Percentiles rank a stretch among this genome's conserved stretches.
Evolutionary conservation across 2,888 invertebrate species (phyloP).

Genomic region (Harmothoe impar): DNA sequence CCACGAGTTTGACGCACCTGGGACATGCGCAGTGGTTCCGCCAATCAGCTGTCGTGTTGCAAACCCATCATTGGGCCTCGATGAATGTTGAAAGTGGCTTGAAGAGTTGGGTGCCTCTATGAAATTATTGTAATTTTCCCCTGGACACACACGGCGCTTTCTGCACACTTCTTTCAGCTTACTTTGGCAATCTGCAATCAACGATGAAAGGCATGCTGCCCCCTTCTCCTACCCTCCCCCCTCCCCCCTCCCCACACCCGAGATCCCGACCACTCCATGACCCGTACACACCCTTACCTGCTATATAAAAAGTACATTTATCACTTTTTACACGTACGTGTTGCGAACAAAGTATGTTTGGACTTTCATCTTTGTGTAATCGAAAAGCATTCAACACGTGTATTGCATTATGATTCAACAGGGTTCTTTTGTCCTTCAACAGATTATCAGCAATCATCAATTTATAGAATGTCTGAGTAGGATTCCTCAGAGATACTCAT

Average conservation of each 20-base stretch:
- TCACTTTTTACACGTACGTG: too few species aligned
- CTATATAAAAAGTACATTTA: too few species aligned
- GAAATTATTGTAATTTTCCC: constrained; percentile 28
- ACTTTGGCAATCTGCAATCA: constrained; percentile 26
- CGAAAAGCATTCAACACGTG: too few species aligned
- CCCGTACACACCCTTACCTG: too few species aligned
- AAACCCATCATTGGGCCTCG: constrained; percentile 1
- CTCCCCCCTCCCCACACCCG: background rate
- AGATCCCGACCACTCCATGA: too few species aligned
- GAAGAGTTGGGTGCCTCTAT: background rate
- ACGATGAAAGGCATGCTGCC: background rate
- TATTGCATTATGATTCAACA: too few species aligned
- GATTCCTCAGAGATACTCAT: too few species aligned
- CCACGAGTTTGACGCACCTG: constrained; percentile 16
- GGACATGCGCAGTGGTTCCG: background rate
- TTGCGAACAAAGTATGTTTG: too few species aligned
- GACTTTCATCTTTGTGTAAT: too few species aligned
- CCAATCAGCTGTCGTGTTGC: constrained; percentile 35
- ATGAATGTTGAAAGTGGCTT: constrained; percentile 25
- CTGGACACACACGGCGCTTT: background rate
- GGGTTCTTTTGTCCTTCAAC: too few species aligned
- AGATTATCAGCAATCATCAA: too few species aligned
- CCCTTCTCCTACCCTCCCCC: background rate
- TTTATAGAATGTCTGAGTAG: too few species aligned
- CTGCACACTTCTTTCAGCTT: constrained; percentile 7